Conservation (phyloP, 2,113 vertebrate species). For the Myiagra hebetior region DNA sequence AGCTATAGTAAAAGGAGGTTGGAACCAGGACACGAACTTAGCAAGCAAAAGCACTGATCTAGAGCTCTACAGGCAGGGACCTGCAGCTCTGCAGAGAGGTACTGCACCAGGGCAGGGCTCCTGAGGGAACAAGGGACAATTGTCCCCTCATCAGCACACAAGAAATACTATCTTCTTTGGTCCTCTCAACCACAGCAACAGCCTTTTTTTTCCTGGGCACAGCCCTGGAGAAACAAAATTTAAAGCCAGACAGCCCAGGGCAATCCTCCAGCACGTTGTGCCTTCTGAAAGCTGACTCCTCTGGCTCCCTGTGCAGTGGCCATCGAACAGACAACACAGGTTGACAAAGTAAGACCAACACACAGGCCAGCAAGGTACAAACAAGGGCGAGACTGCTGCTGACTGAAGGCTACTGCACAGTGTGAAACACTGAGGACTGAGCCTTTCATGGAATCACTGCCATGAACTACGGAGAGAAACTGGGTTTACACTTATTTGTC, state of each 20-base stretch:
- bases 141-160: not conserved
- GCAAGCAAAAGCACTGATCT: not conserved
- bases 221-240: not conserved
- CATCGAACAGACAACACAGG: accelerated
- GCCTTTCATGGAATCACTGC: not conserved
- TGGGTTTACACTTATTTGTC: not conserved
- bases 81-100: not conserved
- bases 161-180: not conserved
- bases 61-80: not conserved
- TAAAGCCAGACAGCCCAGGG: not conserved
- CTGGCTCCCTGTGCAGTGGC: not conserved
- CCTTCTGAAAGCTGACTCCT: not conserved
- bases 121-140: not conserved
- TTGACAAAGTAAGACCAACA: not conserved
- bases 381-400: not conserved
- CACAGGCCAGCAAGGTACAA: not conserved
- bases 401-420: not conserved
- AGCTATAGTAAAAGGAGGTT: not conserved
- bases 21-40: not conserved
- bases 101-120: not conserved
- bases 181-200: not conserved
- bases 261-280: not conserved
- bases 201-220: not conserved
- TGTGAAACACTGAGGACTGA: not conserved
- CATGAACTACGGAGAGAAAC: not conserved